Base-by-base conservation (phyloP, 2,797 vertebrate genomes). In the Chiloscyllium punctatum region DNA sequence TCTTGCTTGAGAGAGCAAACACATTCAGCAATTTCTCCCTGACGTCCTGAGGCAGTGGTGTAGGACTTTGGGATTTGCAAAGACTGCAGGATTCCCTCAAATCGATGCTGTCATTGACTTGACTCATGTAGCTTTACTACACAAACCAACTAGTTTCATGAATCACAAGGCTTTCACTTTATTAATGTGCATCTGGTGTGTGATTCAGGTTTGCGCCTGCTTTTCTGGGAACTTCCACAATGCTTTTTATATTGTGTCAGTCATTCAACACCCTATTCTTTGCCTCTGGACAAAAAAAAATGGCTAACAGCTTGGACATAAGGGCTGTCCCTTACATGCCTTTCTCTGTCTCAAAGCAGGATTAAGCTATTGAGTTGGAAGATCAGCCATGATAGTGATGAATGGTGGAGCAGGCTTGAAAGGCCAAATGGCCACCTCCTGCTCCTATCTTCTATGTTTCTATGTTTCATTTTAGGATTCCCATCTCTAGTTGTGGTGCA, bases 1-100 rank as follows among this genome's bases (percentile, higher is more conserved):
- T 92, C 90, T 68, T 92, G 90, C 90, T 92, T 92, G 62, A 92
- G 90, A 92, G 62, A 92, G n/a, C 90, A 92, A 92, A 92, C 90
- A 92, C n/a, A 92, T 92, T 92, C 62, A 37, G n/a, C 90, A 92
- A 69, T 92, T 92, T 92, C 90, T 92, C 62, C 90, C 66, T 92
- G 90, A 92, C 25, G 2, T 92, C 21, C 90, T 69, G 82, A 84
- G 48, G 82, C 37, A 84, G 82, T 18, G 23, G 18, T 23, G 18
- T 84, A 92, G 90, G 90, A 69, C 62, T 92, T 62, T 68, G 90
- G 90, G 90, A 42, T 37, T 92, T 69, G 62, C 33, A 69, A 62
- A 9, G 90, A 92, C 42, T 92, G 90, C n/a, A 92, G 62, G 62
- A 92, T 92, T 69, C 62, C 90, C 62, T 23, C 62, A 69, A 68